Evolutionary conservation across 2,113 vertebrate genomes (phyloP).

Genomic region (Halichoeres trimaculatus): DNA sequence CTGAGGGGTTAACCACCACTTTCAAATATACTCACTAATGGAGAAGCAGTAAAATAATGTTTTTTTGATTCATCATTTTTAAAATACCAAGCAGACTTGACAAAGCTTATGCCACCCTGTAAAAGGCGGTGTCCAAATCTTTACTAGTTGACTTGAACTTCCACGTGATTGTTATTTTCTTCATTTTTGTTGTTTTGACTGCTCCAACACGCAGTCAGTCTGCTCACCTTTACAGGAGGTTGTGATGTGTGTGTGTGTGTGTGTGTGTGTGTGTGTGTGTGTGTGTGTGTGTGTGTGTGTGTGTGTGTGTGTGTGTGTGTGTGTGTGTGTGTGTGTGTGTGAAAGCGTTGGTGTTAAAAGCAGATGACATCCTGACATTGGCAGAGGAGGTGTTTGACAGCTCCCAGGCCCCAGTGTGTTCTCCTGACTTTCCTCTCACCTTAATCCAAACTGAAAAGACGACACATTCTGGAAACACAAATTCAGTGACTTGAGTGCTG

Average conservation of each 20-base stretch:
- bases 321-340: too few relatives aligned
- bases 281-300: too few relatives aligned
- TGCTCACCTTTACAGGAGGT: constrained; percentile 17
- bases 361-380: constrained; percentile 40
- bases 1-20: too few relatives aligned
- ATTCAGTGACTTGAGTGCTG: constrained; percentile 46
- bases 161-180: not conserved
- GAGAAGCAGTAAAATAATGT: too few relatives aligned
- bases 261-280: too few relatives aligned
- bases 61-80: too few relatives aligned
- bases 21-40: too few relatives aligned
- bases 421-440: constrained; percentile 40
- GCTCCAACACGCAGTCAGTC: not conserved
- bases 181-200: not conserved
- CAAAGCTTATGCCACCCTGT: too few relatives aligned
- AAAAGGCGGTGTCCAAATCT: not conserved
- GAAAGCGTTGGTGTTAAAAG: constrained; percentile 43
- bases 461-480: constrained; percentile 47
- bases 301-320: too few relatives aligned
- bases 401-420: constrained; percentile 34
- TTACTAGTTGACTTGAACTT: not conserved
- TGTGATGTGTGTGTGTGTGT: constrained; percentile 38
- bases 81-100: too few relatives aligned
- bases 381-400: constrained; percentile 45
- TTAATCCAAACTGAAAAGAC: constrained; percentile 67